Conservation (phyloP, 2,113 vertebrate species). For the Stigmatopora nigra region DNA sequence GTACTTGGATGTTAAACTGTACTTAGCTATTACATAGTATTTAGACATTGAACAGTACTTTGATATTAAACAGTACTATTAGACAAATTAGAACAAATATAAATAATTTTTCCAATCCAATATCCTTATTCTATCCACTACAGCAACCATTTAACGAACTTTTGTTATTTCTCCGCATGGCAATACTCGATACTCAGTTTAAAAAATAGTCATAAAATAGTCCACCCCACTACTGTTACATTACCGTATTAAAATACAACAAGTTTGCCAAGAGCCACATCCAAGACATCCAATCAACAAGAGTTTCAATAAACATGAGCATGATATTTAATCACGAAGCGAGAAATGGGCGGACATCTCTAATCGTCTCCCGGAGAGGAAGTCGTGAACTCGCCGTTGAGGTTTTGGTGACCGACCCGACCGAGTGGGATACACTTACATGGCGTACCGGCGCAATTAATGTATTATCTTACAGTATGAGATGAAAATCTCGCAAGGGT, state of each 20-base stretch:
- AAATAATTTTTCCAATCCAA: too few species aligned
- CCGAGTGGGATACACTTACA: constrained; percentile 41
- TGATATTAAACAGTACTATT: too few species aligned
- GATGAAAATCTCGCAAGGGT: constrained; percentile 59
- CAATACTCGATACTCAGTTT: neutral
- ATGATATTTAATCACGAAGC: constrained; percentile 58
- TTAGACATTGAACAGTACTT: too few species aligned
- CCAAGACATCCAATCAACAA: constrained; percentile 44
- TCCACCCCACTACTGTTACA: neutral
- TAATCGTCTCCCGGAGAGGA: constrained; percentile 46
- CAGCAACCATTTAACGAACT: too few species aligned
- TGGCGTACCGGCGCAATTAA: constrained; percentile 57
- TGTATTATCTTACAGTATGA: constrained; percentile 63
- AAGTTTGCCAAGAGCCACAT: constrained; percentile 52
- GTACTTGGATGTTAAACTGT: too few species aligned
- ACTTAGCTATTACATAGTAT: too few species aligned
- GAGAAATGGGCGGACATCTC: constrained; percentile 48
- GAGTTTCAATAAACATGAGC: constrained; percentile 56
- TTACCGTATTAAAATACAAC: neutral
- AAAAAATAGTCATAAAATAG: neutral
- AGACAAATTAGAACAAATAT: too few species aligned
- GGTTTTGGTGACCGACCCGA: constrained; percentile 37
- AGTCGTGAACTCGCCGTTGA: constrained; percentile 37
- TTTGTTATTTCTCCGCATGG: neutral
- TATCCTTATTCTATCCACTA: too few species aligned